Evolutionary conservation across 2,888 invertebrate genomes (phyloP), one percentile per base, ranked within the genome.

Genomic region (Dicycla oo): DNA sequence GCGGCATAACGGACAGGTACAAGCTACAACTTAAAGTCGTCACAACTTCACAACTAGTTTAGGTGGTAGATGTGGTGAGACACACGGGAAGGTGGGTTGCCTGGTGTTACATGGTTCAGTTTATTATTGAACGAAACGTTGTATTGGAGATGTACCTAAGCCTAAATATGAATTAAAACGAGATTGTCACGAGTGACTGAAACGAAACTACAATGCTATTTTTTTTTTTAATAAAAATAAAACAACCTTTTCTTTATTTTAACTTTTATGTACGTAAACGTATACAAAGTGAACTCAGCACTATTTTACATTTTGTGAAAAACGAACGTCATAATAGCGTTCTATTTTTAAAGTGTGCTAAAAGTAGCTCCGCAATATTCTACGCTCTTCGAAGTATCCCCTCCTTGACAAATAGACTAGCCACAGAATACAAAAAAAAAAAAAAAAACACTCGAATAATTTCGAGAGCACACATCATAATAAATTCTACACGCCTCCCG

Each of bases 1-100:
- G 83, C 69, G 78, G 78, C 81, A 87, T 87, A 87, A 86, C 84
- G 81, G 86, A 87, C 87, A 87, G 82, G 72, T 76, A 40, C 82
- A 79, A 70, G 74, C 73, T 77, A 73, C 73, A 83, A 84, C 68
- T 85, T 82, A 80, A 85, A 80, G 80, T 75, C 78, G 82, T 70
- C 88, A 72, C 73, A 76, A 81, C 78, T 86, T 86, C 72, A 69
- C 60, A 81, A 88, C 86, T 84, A 83, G 86, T 88, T 85, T 73
- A 80, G n/a, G n/a, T n/a, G n/a, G n/a, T n/a, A n/a, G n/a, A n/a
- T n/a, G 69, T 51, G 56, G 56, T 23, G 67, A 34, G 60, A 86
- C 87, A 84, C 80, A 88, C 73, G 13, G 80, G 1, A 15, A 2
- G 1, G 3, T 3, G 13, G 61, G 6, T 11, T 18, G 10, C 10